Evolutionary conservation across 2,888 invertebrate genomes (phyloP).

Genomic region (Diarsia mendica): DNA sequence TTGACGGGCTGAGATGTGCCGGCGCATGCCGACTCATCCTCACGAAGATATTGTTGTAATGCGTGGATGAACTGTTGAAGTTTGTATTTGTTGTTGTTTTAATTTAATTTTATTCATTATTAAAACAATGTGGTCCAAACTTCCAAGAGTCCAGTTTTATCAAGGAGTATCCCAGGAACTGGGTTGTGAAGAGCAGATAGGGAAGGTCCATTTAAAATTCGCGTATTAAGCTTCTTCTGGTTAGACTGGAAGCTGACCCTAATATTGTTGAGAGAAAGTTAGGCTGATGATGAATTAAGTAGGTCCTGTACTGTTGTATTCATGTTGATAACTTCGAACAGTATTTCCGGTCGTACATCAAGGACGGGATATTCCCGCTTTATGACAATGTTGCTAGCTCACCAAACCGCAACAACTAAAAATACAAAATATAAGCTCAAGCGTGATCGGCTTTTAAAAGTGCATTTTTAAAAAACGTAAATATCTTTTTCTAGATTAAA

Average conservation of each 20-base stretch:
- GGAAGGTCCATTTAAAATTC: no score
- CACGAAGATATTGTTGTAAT: conserved; percentile 20
- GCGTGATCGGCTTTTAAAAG: neutral
- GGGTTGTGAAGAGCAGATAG: neutral
- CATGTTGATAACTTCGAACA: conserved; percentile 15
- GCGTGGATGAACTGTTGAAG: conserved; percentile 3
- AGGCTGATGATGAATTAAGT: neutral
- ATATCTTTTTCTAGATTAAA: neutral
- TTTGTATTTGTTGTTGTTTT: conserved; percentile 19
- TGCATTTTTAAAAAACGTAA: no score
- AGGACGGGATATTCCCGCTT: conserved; percentile 9
- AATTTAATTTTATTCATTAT: conserved; percentile 11
- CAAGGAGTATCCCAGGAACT: neutral
- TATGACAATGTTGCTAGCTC: neutral
- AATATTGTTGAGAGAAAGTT: neutral
- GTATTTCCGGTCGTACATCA: conserved; percentile 22
- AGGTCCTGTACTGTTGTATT: neutral
- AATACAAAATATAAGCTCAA: neutral
- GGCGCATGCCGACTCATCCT: conserved; percentile 29
- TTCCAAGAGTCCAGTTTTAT: neutral
- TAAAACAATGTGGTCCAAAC: no score
- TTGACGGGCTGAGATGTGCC: conserved; percentile 54
- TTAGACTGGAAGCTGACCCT: neutral
- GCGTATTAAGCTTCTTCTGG: neutral
- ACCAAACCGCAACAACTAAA: neutral